Evolutionary conservation across 2,113 vertebrate species (phyloP), one percentile per base, ranked within the genome.

Genomic region (Gadus macrocephalus): DNA sequence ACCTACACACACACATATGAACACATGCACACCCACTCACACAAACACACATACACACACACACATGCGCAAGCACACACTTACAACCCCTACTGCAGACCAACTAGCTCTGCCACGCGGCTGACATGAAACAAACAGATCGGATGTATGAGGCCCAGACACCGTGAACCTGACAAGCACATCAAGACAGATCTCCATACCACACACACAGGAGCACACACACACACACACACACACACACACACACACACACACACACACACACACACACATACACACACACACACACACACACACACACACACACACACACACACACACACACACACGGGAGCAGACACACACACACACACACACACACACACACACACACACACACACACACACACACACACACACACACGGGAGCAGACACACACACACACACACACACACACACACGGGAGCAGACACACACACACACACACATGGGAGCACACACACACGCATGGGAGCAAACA

Each of bases 271-370:
- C 25, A 63, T 14, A 63, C n/a, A 19, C 22, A 27, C 61, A 62
- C 62, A 28, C 20, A 63, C n/a, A 61, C 59, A 22, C n/a, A 60
- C 15, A 19, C n/a, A 25, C 62, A 63, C 62, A 16, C 62, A 63
- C 62, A 63, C 4, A 27, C 62, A 63, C 62, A 63, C 62, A 63
- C 62, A 27, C 62, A 63, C 62, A n/a, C n/a, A 27, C 62, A 63
- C 62, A 27, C 62, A 63, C 59, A 19, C 59, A 61, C 2, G 11
- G 6, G 31, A 4, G 6, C 31, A 35, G 3, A 4, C 31, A 35
- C 3, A 35, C 31, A 4, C 3, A 35, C 31, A 4, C 0, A 35
- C 31, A 4, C 31, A 35, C 31, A 5, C 4, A 3, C 31, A 58
- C 53, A 56, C 53, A 5, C 53, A 4, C 53, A 56, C 53, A 56